Evolutionary conservation across 2,797 vertebrate genomes (phyloP).

Genomic region (Novumbra hubbsi): DNA sequence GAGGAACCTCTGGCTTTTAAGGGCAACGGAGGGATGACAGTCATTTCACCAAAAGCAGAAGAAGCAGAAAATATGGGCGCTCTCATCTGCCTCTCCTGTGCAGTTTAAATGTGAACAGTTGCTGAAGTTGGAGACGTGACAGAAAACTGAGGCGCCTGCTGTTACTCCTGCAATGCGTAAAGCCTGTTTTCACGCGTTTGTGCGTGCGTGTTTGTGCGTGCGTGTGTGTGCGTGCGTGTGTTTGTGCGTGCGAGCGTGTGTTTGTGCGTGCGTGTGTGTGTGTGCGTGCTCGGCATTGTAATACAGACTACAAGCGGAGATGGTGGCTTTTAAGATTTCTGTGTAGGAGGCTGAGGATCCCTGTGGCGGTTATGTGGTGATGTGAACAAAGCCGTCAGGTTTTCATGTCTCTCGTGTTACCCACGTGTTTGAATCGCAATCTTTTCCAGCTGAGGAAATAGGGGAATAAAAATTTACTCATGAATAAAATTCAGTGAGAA

Average conservation of each 20-base stretch:
- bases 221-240: slow-evolving; percentile 12
- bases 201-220: slow-evolving; percentile 12
- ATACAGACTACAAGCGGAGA: slow-evolving; percentile 14
- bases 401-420: slow-evolving; percentile 14
- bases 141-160: slow-evolving; percentile 26
- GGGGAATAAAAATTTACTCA: slow-evolving; percentile 13
- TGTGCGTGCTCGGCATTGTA: slow-evolving; percentile 24
- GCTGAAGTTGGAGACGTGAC: slow-evolving; percentile 38
- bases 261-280: slow-evolving; percentile 18
- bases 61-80: slow-evolving; percentile 42
- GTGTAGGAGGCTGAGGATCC: slow-evolving; percentile 26
- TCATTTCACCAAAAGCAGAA: slow-evolving; percentile 31
- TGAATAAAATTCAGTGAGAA: slow-evolving; percentile 3
- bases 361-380: slow-evolving; percentile 18
- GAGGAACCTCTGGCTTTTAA: slow-evolving; percentile 25
- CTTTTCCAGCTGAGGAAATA: slow-evolving; percentile 10
- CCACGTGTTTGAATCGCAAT: slow-evolving; percentile 15
- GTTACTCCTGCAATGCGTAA: slow-evolving; percentile 42
- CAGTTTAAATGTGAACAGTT: slow-evolving; percentile 26
- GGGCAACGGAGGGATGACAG: slow-evolving; percentile 34
- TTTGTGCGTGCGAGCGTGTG: slow-evolving; percentile 16
- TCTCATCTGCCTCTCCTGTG: slow-evolving; percentile 12
- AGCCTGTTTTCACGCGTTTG: slow-evolving; percentile 1
- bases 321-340: slow-evolving; percentile 29
- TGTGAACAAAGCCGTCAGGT: slow-evolving; percentile 26